Evolutionary conservation across 2,113 vertebrate species (phyloP).

Genomic region (Ciconia maguari): DNA sequence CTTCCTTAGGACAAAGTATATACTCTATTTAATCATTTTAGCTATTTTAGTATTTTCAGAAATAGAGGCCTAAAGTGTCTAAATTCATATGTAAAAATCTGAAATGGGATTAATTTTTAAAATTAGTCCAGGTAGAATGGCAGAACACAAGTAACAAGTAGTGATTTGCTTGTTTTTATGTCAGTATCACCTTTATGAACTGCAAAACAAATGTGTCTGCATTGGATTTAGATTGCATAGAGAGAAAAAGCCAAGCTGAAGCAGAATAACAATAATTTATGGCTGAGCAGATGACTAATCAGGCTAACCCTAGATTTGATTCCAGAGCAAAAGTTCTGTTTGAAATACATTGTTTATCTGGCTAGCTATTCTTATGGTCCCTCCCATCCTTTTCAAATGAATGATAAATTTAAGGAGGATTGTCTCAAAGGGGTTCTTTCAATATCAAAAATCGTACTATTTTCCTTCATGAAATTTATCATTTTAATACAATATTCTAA

Average conservation of each 20-base stretch:
- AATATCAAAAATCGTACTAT: background rate
- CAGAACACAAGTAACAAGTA: background rate
- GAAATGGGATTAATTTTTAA: background rate
- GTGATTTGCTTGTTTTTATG: background rate
- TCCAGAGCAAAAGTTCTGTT: background rate
- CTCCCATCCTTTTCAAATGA: background rate
- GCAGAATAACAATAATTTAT: background rate
- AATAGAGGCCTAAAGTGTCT: background rate
- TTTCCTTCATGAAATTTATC: background rate
- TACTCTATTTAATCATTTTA: background rate
- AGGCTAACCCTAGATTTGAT: background rate
- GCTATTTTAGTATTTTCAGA: background rate
- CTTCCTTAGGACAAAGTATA: background rate
- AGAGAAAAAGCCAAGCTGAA: background rate
- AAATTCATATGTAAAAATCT: background rate
- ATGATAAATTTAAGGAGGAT: background rate
- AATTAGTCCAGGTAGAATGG: background rate
- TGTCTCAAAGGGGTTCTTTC: background rate
- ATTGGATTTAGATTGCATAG: background rate
- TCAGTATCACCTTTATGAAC: background rate
- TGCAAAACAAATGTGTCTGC: background rate
- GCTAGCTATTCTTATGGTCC: background rate
- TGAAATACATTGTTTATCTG: background rate
- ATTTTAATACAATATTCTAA: background rate
- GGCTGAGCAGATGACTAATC: background rate